A percentile compares a stretch with the other conserved stretches of the same genome.
Conservation (phyloP, 2,888 invertebrate genomes). For the Aquatica leii region DNA sequence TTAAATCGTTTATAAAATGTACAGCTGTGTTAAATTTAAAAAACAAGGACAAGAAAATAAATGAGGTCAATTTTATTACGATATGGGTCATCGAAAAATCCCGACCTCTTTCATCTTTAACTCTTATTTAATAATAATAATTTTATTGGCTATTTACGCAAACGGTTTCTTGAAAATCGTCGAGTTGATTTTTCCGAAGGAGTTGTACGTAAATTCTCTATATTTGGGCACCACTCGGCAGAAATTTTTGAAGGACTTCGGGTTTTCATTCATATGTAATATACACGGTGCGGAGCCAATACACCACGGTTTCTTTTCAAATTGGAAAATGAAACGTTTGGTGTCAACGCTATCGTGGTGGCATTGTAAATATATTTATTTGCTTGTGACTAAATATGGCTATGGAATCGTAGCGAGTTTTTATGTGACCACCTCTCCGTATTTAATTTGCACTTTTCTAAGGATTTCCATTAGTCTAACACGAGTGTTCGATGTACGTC, state of each 20-base stretch:
- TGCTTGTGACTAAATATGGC: conserved; percentile 43
- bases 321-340: too few species aligned
- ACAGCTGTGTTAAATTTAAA: conserved; percentile 6
- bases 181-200: too few species aligned
- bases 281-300: too few species aligned
- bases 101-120: conserved; percentile 6
- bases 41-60: conserved; percentile 2
- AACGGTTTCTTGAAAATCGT: too few species aligned
- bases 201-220: too few species aligned
- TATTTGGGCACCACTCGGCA: too few species aligned
- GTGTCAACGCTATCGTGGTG: neutral
- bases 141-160: too few species aligned
- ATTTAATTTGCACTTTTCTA: conserved; percentile 43
- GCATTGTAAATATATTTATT: conserved; percentile 14
- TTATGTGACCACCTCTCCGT: conserved; percentile 38
- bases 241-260: too few species aligned
- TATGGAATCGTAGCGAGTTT: conserved; percentile 39
- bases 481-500: conserved; percentile 18
- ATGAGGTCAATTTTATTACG: conserved; percentile 4
- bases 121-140: neutral
- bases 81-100: neutral
- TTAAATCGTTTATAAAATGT: neutral
- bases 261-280: too few species aligned
- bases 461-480: conserved; percentile 31
- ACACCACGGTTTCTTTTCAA: too few species aligned